These are phyloP conservation scores for Labroides dimidiatus DNA, from an alignment of 2,797 vertebrate species.

Conservation along the genomic window DNA sequence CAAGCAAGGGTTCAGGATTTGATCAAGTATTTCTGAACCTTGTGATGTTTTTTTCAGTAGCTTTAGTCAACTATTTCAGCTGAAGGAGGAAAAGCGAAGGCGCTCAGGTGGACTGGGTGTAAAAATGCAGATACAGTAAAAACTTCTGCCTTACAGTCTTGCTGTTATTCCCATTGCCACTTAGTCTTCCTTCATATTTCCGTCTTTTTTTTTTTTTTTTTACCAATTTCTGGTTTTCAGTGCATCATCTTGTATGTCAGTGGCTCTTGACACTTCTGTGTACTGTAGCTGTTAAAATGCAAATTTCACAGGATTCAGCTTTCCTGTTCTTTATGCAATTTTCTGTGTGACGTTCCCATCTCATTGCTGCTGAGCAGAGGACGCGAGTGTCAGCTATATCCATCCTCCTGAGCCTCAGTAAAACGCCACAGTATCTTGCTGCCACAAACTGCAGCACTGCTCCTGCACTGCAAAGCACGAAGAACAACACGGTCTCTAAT, in stretches of 20 bases:
- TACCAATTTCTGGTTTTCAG: constrained; percentile 45
- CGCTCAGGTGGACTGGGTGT: background rate
- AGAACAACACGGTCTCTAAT: constrained; percentile 40
- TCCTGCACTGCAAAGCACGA: constrained; percentile 26
- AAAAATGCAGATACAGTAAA: constrained; percentile 42
- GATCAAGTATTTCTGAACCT: too few species aligned
- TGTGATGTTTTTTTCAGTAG: too few species aligned
- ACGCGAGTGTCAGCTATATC: constrained; percentile 69
- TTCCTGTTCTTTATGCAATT: constrained; percentile 74
- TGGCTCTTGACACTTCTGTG: constrained; percentile 76
- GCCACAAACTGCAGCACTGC: constrained; percentile 49
- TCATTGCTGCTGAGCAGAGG: constrained; percentile 67
- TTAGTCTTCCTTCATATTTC: constrained; percentile 32
- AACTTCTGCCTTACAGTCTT: constrained; percentile 31
- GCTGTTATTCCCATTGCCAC: constrained; percentile 39
- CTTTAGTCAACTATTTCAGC: too few species aligned
- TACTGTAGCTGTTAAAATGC: constrained; percentile 79
- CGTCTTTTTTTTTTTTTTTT: too few species aligned
- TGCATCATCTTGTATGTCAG: constrained; percentile 53
- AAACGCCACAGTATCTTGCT: constrained; percentile 58
- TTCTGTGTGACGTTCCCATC: constrained; percentile 71
- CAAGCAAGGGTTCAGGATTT: background rate
- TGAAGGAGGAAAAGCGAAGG: too few species aligned
- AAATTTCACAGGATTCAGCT: constrained; percentile 77
- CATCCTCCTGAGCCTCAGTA: constrained; percentile 59